These are phyloP conservation scores for Poeciliopsis paucimaculata DNA, from an alignment of 2,797 vertebrate species.

Conservation along the genomic window DNA sequence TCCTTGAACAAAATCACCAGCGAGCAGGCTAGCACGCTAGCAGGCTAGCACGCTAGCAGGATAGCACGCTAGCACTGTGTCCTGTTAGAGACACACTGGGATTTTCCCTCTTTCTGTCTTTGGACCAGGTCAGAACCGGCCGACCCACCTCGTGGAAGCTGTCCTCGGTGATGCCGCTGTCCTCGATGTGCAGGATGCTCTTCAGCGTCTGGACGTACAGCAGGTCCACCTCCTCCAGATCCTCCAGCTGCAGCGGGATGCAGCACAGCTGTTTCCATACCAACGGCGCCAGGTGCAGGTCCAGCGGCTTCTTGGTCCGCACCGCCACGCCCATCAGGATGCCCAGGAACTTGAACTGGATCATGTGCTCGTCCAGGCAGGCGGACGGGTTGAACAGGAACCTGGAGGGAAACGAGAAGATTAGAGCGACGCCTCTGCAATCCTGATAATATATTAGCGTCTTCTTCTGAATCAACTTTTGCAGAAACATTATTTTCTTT, in stretches of 20 bases:
- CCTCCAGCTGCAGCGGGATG: conserved; percentile 80
- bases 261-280: conserved; percentile 87
- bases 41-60: too few relatives aligned
- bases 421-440: too few relatives aligned
- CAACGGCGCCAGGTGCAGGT: conserved; percentile 84
- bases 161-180: conserved; percentile 86
- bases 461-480: too few relatives aligned
- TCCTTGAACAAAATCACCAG: too few relatives aligned
- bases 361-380: conserved; percentile 80
- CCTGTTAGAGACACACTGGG: too few relatives aligned
- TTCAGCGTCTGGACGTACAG: conserved; percentile 84
- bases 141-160: conserved; percentile 83
- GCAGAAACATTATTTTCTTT: too few relatives aligned
- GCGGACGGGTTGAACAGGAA: conserved; percentile 83
- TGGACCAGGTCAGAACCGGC: neutral
- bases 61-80: too few relatives aligned
- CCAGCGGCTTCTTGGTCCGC: conserved; percentile 86
- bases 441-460: too few relatives aligned
- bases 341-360: conserved; percentile 84
- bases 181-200: conserved; percentile 85
- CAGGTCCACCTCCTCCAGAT: conserved; percentile 86
- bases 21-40: too few relatives aligned
- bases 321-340: conserved; percentile 87
- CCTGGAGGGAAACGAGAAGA: conserved; percentile 43
- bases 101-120: too few relatives aligned